Evolutionary conservation across 2,797 vertebrate species (phyloP), one percentile per base, ranked within the genome.

Genomic region (Channallabes apus): DNA sequence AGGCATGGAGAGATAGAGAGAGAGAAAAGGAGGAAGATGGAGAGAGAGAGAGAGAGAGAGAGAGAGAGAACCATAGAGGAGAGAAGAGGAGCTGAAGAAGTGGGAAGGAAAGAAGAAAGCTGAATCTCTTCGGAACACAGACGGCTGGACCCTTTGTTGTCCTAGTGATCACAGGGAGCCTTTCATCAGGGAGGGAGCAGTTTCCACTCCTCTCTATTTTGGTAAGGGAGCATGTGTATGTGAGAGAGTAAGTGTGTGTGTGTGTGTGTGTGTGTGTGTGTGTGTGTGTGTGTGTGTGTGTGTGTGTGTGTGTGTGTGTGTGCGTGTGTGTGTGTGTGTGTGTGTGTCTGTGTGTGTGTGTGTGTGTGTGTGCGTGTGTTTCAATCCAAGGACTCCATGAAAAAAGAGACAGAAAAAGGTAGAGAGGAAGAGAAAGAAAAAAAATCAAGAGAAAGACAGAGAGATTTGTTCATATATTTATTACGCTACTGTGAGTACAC

Each of bases 41-140:
- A 94, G 93, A 81, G 83, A 80, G 41, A 91, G 90, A 94, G 93
- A 94, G 93, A 94, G 93, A 81, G 84, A 75, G 41, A 91, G 90
- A 94, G 93, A 94, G 93, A 94, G 93, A 82, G 84, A 80, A 87
- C 84, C 82, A 86, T 84, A 88, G 86, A 88, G 90, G 90, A 89
- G 89, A 93, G 92, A 90, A 91, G 91, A 92, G 90, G 89, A 94
- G 85, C 87, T 85, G 62, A 87, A 91, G 90, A 87, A 91, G 92
- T 91, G 94, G 92, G 92, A 93, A 94, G 92, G 92, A 92, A 91
- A 94, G 94, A 95, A 95, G 93, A 95, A 95, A 95, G 94, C 86
- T 88, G 90, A 92, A 91, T 89, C 93, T 94, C 93, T 91, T 93
- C 94, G 94, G 93, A 95, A 95, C 93, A 94, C 91, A 91, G 93